Conservation (phyloP, 2,797 vertebrate species). For the Amblyopsis hoosieri region DNA sequence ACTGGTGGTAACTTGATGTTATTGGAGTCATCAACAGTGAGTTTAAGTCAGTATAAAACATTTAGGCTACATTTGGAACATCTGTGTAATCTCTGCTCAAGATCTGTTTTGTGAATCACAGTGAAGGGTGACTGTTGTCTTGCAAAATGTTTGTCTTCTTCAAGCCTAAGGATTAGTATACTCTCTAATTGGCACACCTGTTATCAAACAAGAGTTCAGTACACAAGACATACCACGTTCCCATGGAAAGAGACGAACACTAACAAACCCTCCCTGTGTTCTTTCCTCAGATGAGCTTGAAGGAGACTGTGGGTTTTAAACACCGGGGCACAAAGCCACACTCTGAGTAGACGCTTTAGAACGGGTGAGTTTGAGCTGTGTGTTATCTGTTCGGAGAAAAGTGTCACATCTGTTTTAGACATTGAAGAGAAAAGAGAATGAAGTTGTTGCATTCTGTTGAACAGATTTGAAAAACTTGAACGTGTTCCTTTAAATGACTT, state of each 20-base stretch:
- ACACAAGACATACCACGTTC: constrained; percentile 40
- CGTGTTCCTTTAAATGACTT: constrained; percentile 4
- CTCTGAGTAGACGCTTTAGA: constrained; percentile 45
- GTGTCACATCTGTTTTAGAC: neutral
- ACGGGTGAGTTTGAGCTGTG: constrained; percentile 53
- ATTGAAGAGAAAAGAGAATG: neutral
- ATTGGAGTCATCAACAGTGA: neutral
- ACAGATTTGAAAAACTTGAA: constrained; percentile 25
- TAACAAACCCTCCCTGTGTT: constrained; percentile 56
- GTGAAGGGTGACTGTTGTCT: constrained; percentile 6
- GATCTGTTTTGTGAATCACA: constrained; percentile 17
- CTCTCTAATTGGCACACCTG: constrained; percentile 51
- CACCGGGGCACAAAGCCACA: constrained; percentile 45
- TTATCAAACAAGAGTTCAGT: constrained; percentile 55
- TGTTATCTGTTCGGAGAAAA: neutral
- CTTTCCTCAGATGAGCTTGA: constrained; percentile 65
- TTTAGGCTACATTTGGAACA: neutral
- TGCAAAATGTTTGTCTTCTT: constrained; percentile 25
- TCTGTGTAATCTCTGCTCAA: constrained; percentile 4
- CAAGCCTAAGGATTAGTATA: constrained; percentile 46
- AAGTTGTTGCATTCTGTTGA: constrained; percentile 19
- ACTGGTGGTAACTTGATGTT: neutral
- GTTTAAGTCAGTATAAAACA: neutral
- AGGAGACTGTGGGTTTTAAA: constrained; percentile 44
- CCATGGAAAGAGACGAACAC: constrained; percentile 20